Evolutionary conservation across 2,113 vertebrate genomes (phyloP).

Genomic region (Tautogolabrus adspersus): DNA sequence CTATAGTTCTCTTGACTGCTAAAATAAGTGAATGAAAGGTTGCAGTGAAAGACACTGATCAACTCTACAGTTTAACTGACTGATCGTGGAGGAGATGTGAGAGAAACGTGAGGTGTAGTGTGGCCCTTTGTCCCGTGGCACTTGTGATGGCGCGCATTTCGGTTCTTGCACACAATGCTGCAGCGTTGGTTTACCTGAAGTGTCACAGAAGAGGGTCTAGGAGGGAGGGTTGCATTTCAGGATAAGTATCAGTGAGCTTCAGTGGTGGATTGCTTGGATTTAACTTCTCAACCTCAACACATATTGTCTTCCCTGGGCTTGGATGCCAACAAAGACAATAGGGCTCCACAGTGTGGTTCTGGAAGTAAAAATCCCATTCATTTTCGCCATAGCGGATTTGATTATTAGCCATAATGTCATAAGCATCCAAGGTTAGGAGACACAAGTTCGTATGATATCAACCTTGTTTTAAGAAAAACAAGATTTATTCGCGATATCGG

Average conservation of each 20-base stretch:
- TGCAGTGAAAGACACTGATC: slow-evolving; percentile 17
- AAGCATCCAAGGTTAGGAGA: no score
- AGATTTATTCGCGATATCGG: no score
- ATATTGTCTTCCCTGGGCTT: slow-evolving; percentile 8
- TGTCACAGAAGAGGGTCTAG: slow-evolving; percentile 17
- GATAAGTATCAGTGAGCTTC: slow-evolving; percentile 46
- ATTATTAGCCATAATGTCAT: no score
- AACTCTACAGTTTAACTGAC: slow-evolving; percentile 29
- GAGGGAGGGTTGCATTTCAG: slow-evolving; percentile 58
- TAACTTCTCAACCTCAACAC: slow-evolving; percentile 10
- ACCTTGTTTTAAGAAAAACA: no score
- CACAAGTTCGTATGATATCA: no score
- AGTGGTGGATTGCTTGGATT: slow-evolving; percentile 47
- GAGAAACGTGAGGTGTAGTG: slow-evolving; percentile 70
- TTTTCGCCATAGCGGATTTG: no score
- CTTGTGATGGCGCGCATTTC: slow-evolving; percentile 49
- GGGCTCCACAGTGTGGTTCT: no score
- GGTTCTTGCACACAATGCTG: slow-evolving; percentile 59
- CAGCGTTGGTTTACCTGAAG: slow-evolving; percentile 74
- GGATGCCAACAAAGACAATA: neutral
- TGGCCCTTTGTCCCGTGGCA: slow-evolving; percentile 67
- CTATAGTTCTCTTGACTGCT: slow-evolving; percentile 12
- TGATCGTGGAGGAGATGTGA: slow-evolving; percentile 58
- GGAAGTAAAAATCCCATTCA: no score
- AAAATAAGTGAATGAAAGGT: slow-evolving; percentile 26